Evolutionary conservation across 2,113 vertebrate genomes (phyloP).

Genomic region (Microcebus ravelobensis): DNA sequence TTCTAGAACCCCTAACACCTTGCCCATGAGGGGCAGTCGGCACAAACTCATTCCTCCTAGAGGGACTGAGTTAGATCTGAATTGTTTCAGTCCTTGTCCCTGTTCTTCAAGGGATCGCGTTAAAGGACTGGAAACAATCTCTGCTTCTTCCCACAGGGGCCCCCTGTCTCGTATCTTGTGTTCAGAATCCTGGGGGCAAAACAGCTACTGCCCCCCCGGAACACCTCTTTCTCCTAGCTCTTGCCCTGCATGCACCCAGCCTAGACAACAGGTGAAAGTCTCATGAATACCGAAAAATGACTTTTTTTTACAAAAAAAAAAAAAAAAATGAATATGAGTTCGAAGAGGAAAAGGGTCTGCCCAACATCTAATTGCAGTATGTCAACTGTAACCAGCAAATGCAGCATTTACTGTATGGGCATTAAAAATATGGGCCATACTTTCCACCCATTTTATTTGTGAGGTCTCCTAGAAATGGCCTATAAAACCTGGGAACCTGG

Average conservation of each 20-base stretch:
- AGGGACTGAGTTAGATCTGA: not conserved
- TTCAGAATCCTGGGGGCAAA: not conserved
- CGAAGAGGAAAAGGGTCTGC: not conserved
- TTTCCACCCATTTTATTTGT: constrained; percentile 73
- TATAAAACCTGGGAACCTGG: constrained; percentile 77
- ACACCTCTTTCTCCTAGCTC: too few relatives aligned
- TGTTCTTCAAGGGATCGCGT: not conserved
- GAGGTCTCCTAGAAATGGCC: constrained; percentile 80
- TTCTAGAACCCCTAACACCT: accelerated
- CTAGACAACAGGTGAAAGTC: not conserved
- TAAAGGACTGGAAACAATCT: accelerated
- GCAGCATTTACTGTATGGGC: not conserved
- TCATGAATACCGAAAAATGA: not conserved
- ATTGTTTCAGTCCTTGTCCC: accelerated
- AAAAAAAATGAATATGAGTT: not conserved
- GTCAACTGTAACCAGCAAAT: constrained; percentile 5
- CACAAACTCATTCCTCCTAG: accelerated
- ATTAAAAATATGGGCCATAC: constrained; percentile 60
- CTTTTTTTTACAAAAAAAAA: not conserved
- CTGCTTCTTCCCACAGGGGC: accelerated
- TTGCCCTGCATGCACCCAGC: accelerated
- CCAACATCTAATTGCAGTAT: not conserved
- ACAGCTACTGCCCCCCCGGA: accelerated
- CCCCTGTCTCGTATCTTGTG: not conserved
- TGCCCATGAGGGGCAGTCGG: too few relatives aligned